Percentiles rank a stretch among this genome's conserved stretches.
Evolutionary conservation across 2,888 invertebrate genomes (phyloP).

Genomic region (Cloeon dipterum): DNA sequence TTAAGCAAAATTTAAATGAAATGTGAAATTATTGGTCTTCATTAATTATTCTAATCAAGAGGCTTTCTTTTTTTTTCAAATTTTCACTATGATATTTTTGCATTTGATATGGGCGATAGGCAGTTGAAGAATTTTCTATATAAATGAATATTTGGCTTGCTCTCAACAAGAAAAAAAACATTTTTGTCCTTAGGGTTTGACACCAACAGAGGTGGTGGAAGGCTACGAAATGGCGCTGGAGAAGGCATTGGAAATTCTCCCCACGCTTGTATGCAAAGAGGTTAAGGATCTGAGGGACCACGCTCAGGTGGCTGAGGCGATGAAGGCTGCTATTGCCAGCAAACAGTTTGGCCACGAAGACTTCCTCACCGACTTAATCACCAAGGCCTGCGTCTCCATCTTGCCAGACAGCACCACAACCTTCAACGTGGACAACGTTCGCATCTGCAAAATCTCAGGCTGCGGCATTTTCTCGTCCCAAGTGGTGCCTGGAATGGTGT

Average conservation of each 20-base stretch:
- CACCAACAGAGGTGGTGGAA: conserved; percentile 87
- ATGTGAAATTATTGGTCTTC: too few species aligned
- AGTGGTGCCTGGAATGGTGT: conserved; percentile 93
- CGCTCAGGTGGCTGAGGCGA: conserved; percentile 43
- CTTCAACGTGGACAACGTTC: conserved; percentile 94
- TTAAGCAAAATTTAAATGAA: too few species aligned
- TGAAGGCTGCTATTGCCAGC: conserved; percentile 76
- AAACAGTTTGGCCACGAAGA: conserved; percentile 97
- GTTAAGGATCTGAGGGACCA: conserved; percentile 42
- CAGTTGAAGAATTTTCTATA: background rate
- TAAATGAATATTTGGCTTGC: background rate
- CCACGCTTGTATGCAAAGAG: conserved; percentile 51
- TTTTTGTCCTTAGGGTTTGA: conserved; percentile 50
- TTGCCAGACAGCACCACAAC: conserved; percentile 53
- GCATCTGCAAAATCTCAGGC: conserved; percentile 76
- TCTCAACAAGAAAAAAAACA: background rate
- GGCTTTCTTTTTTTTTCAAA: too few species aligned
- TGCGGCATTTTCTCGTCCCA: conserved; percentile 43
- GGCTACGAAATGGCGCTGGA: conserved; percentile 82
- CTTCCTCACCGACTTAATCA: conserved; percentile 62
- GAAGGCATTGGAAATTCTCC: conserved; percentile 76
- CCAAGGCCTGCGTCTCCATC: conserved; percentile 72
- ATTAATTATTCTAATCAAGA: too few species aligned
- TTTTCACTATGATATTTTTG: too few species aligned
- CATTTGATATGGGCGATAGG: too few species aligned